phyloP scores from a whole-genome alignment of 2,888 invertebrate genomes.

The Diarsia brunnea region DNA sequence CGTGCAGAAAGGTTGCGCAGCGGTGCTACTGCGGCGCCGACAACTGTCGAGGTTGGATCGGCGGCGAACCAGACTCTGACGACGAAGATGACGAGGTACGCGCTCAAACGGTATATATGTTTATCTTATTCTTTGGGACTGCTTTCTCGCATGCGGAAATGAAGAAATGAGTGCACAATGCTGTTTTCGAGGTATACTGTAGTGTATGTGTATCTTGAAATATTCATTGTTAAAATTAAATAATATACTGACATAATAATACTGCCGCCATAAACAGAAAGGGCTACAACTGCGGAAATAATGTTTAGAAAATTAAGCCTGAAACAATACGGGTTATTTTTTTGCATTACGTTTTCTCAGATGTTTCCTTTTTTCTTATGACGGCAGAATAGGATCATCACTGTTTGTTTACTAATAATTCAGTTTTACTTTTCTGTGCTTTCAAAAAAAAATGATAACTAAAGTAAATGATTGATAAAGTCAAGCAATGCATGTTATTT shows the following conservation, averaged over 20 bases:
- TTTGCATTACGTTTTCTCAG: neutral
- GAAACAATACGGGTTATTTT: neutral
- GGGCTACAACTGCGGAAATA: neutral
- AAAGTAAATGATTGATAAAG: neutral
- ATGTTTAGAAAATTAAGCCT: neutral
- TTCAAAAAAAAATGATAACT: neutral
- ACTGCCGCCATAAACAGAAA: neutral
- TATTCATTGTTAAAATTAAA: constrained; percentile 4
- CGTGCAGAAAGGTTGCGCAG: constrained; percentile 97
- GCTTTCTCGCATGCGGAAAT: constrained; percentile 42
- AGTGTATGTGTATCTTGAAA: constrained; percentile 33
- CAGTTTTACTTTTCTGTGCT: neutral
- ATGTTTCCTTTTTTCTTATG: neutral
- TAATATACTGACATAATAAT: neutral
- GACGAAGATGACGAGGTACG: constrained; percentile 87
- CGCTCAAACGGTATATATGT: constrained; percentile 52
- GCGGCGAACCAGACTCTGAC: constrained; percentile 94
- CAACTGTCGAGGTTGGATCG: constrained; percentile 98
- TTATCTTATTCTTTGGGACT: constrained; percentile 33
- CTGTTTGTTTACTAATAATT: neutral
- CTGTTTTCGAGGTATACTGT: constrained; percentile 37
- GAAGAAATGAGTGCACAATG: constrained; percentile 10
- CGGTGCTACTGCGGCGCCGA: constrained; percentile 97
- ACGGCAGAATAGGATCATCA: neutral
- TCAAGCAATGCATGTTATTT: constrained; percentile 10